Evolutionary conservation across 2,797 vertebrate species (phyloP), one percentile per base, ranked within the genome.

Genomic region (Scolopax bukidnonensis): DNA sequence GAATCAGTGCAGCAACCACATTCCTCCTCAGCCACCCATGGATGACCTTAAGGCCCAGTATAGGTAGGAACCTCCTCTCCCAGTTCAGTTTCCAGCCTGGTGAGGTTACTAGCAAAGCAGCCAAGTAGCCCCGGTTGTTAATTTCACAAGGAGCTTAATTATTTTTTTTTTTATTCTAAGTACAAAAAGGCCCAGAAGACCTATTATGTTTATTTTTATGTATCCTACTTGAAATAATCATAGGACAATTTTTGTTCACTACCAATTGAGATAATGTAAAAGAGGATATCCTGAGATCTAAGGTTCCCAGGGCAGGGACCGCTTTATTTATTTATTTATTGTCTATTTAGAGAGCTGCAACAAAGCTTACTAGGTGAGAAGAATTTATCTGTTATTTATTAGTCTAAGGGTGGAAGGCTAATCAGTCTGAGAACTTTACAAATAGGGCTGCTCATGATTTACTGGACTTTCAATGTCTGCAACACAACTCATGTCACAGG

Each of bases 261-360:
- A 56, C 36, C 65, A 38, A 6, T 3, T 43, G 56, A 28, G 41
- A 61, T 47, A 27, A 2, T 0, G 38, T 27, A 4, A 41, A 33
- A 70, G 75, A 91, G 93, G 86, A 94, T 84, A 85, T 75, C 48
- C 91, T 89, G 67, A 74, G 80, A 80, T 84, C 69, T 13, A 32
- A 20, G 64, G 32, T 64, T 92, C 69, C 43, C 85, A 84, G 80
- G 43, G 83, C 43, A 82, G 70, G 32, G 7, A 60, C 24, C 28
- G 65, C 13, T 25, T 51, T 20, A 43, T 10, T 57, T 77, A 25
- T 64, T 87, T 75, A 53, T 63, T 41, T 59, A 20, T 67, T 56
- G 48, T 70, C 70, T 59, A 32, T 50, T 85, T 36, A 40, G 41
- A 84, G 50, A 73, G 43, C 50, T 69, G 50, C n/a, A 87, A 28